Conservation (phyloP, 1,140 invertebrate genomes). For the Pseudobourletiella spinata region DNA sequence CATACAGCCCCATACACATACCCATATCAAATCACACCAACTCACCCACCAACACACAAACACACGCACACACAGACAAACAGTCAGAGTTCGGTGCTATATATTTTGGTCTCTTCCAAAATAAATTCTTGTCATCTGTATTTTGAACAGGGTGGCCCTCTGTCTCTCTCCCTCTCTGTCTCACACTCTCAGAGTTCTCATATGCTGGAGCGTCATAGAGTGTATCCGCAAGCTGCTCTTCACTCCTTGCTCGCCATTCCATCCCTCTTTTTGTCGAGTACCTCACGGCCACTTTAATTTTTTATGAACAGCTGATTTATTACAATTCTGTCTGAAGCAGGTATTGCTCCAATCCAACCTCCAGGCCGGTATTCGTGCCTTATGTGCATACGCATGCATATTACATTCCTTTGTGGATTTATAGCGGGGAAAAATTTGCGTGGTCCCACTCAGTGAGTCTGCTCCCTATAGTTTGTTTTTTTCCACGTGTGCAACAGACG, state of each 20-base stretch:
- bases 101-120: conserved; percentile 10
- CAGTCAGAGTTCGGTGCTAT: neutral
- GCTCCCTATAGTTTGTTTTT: no score
- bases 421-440: no score
- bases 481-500: no score
- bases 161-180: neutral
- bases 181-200: neutral
- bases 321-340: conserved; percentile 15
- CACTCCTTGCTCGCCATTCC: no score
- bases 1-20: neutral
- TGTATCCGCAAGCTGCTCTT: no score
- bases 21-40: no score
- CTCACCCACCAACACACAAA: no score
- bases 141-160: conserved; percentile 6
- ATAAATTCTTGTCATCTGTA: conserved; percentile 28
- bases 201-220: conserved; percentile 1
- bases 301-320: conserved; percentile 33
- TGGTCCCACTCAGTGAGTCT: no score
- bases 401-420: neutral
- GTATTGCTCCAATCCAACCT: no score
- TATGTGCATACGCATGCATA: neutral
- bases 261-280: neutral
- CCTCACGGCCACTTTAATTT: conserved; percentile 25
- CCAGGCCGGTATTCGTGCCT: no score
- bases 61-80: no score